Percentiles rank a stretch among this genome's conserved stretches.
Evolutionary conservation across 2,797 vertebrate species (phyloP).

Genomic region (Phataginus tricuspis): DNA sequence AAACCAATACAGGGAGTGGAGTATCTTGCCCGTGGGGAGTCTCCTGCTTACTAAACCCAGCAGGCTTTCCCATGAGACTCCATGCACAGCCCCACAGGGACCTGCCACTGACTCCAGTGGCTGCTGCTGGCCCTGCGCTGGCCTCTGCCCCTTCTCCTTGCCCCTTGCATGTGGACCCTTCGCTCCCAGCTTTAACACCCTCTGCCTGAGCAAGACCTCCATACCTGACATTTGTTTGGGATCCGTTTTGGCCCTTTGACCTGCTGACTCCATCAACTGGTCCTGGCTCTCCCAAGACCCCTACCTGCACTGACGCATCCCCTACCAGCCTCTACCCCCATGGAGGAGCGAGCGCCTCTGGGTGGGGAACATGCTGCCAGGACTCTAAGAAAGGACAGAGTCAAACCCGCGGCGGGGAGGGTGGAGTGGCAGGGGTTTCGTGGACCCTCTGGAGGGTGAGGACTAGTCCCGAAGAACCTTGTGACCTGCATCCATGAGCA

Average conservation of each 20-base stretch:
- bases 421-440: neutral
- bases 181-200: no score
- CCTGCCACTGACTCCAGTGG: neutral
- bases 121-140: neutral
- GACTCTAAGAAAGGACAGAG: rapidly evolving
- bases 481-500: no score
- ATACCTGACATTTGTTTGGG: neutral
- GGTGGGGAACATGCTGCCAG: neutral
- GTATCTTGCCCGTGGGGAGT: neutral
- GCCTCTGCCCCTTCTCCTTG: neutral
- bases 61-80: neutral
- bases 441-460: neutral
- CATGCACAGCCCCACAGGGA: neutral
- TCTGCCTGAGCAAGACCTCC: neutral
- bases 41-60: neutral
- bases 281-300: neutral
- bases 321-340: neutral
- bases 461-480: neutral
- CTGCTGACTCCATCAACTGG: neutral
- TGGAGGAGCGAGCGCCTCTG: rapidly evolving
- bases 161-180: neutral
- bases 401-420: neutral
- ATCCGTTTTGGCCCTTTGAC: neutral
- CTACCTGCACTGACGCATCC: rapidly evolving
- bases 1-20: neutral